Conservation (phyloP, 2,797 vertebrate species). For the Darevskia mixta region DNA sequence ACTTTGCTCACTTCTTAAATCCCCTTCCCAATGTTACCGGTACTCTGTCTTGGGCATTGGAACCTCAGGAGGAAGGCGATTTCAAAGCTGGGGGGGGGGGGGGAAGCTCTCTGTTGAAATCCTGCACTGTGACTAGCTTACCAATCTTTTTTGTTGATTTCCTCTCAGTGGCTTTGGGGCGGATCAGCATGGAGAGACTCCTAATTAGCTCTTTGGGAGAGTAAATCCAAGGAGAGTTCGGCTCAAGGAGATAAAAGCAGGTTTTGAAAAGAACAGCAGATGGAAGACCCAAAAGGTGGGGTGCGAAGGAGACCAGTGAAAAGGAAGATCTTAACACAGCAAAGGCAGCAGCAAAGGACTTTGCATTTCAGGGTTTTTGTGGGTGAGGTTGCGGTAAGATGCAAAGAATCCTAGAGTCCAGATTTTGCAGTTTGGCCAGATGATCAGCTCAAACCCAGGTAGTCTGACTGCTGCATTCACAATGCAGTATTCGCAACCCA, state of each 20-base stretch:
- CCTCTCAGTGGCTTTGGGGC: background rate
- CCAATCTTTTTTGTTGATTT: background rate
- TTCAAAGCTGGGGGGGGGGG: background rate
- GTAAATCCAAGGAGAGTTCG: background rate
- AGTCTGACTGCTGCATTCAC: background rate
- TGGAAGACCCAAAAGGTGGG: background rate
- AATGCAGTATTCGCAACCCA: background rate
- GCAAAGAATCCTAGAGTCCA: background rate
- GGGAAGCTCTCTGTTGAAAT: background rate
- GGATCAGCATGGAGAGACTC: background rate
- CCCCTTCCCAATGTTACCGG: background rate
- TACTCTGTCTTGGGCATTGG: background rate
- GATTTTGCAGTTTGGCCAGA: background rate
- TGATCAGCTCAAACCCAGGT: background rate
- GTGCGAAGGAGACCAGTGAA: background rate
- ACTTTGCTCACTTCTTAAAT: slow-evolving; percentile 1
- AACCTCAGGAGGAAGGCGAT: background rate
- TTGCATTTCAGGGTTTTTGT: background rate
- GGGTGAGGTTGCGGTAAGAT: background rate
- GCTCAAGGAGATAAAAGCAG: background rate
- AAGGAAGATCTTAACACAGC: background rate
- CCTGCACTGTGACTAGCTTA: background rate
- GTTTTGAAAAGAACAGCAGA: background rate
- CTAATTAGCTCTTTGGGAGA: background rate
- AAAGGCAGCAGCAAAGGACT: background rate